Conservation (phyloP, 2,888 invertebrate genomes). For the Exocentrus adspersus region DNA sequence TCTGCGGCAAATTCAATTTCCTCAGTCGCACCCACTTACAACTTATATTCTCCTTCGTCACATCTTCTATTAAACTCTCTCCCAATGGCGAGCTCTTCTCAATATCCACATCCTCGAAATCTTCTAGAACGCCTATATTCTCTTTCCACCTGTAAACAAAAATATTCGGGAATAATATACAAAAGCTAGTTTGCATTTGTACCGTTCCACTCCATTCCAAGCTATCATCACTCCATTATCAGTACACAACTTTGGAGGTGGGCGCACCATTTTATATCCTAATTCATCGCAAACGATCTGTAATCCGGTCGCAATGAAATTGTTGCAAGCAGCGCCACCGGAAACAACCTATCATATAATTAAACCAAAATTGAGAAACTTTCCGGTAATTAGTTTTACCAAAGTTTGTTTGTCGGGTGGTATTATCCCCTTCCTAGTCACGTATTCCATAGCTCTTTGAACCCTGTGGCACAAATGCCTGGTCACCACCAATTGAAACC, state of each 20-base stretch:
- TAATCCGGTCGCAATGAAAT: conserved; percentile 79
- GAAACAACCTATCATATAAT: conserved; percentile 77
- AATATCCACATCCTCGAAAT: conserved; percentile 71
- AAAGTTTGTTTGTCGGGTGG: conserved; percentile 69
- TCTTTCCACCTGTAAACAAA: conserved; percentile 54
- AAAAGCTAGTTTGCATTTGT: conserved; percentile 44
- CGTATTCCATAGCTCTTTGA: conserved; percentile 84
- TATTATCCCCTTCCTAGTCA: conserved; percentile 70
- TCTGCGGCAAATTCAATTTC: conserved; percentile 50
- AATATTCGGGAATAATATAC: conserved; percentile 1
- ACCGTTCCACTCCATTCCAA: conserved; percentile 94
- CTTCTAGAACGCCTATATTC: conserved; percentile 59
- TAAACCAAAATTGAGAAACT: neutral
- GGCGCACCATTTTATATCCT: conserved; percentile 75
- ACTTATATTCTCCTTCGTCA: conserved; percentile 68
- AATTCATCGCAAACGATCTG: conserved; percentile 72
- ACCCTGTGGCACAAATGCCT: conserved; percentile 84
- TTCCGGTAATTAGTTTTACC: conserved; percentile 61
- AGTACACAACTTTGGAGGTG: conserved; percentile 88
- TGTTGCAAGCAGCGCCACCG: conserved; percentile 96
- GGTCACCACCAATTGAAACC: conserved; percentile 78
- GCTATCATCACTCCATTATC: conserved; percentile 99
- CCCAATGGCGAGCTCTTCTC: conserved; percentile 73
- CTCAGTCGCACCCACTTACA: conserved; percentile 65
- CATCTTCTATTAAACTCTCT: conserved; percentile 68